Evolutionary conservation across 2,113 vertebrate genomes (phyloP).

Genomic region (Recurvirostra avosetta): DNA sequence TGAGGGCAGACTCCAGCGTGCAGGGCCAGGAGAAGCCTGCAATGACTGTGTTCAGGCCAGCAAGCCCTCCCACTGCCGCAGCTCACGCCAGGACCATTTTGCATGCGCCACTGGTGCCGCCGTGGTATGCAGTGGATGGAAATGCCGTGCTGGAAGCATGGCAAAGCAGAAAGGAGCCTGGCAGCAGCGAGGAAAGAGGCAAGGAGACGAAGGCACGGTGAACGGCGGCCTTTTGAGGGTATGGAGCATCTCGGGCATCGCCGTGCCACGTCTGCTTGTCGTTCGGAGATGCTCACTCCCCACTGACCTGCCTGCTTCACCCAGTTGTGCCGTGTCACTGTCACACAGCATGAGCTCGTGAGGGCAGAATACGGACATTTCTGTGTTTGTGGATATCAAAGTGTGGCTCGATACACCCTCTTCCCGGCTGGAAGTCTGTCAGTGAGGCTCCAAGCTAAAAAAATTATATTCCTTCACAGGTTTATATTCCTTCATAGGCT

Average conservation of each 20-base stretch:
- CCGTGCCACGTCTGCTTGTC: rapidly evolving
- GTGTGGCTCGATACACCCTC: not conserved
- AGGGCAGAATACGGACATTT: not conserved
- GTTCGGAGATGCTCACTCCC: not conserved
- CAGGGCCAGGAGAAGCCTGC: not conserved
- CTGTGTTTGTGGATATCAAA: not conserved
- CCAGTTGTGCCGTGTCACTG: not conserved
- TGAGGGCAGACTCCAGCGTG: not conserved
- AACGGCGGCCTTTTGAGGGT: rapidly evolving
- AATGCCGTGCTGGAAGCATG: not conserved
- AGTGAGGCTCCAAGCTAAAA: not conserved
- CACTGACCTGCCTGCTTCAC: not conserved
- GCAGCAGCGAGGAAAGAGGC: not conserved
- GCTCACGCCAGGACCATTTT: not conserved
- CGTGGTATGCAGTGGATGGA: not conserved
- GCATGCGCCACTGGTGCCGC: not conserved
- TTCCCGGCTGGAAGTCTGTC: not conserved
- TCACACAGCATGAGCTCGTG: not conserved
- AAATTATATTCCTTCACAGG: not conserved
- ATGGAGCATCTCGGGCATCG: rapidly evolving
- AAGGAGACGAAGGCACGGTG: not conserved
- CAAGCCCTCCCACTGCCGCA: not conserved
- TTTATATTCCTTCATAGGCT: not conserved
- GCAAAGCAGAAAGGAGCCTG: not conserved
- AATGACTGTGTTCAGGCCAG: not conserved